A percentile compares a stretch with the other conserved stretches of the same genome.
These are phyloP conservation scores for Holcopasites calliopsidis DNA, from an alignment of 1,140 invertebrate species.

Conservation along the genomic window DNA sequence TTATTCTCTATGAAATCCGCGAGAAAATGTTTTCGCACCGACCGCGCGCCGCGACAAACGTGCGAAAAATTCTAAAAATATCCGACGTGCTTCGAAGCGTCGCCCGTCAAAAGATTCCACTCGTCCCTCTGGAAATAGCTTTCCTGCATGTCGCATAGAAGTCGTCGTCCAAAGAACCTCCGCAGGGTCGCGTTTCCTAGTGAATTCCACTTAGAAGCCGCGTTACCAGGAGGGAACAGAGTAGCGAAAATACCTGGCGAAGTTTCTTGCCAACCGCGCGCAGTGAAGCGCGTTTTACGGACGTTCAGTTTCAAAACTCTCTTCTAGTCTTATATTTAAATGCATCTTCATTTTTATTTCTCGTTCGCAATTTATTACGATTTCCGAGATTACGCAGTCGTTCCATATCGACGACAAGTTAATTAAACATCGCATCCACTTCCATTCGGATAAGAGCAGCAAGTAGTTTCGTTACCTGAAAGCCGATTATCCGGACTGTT, in stretches of 20 bases:
- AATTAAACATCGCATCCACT: no score
- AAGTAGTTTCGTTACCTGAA: background rate
- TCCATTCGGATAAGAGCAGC: background rate
- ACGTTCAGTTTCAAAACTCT: no score
- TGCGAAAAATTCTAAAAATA: background rate
- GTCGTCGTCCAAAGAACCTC: conserved; percentile 38
- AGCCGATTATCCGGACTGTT: background rate
- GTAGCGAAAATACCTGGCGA: conserved; percentile 5
- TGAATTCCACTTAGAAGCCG: conserved; percentile 10
- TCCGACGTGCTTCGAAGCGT: background rate
- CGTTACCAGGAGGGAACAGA: background rate
- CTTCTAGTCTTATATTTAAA: background rate
- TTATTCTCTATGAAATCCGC: background rate
- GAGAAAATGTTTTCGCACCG: background rate
- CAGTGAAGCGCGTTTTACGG: no score
- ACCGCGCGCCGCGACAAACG: no score
- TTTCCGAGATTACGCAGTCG: no score
- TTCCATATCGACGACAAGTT: no score
- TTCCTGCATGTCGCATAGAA: conserved; percentile 14
- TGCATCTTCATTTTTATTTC: no score
- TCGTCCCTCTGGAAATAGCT: conserved; percentile 24
- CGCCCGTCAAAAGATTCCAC: background rate
- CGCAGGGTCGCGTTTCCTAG: background rate
- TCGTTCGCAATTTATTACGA: no score
- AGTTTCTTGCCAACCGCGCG: no score